Evolutionary conservation across 2,113 vertebrate species (phyloP).

Genomic region (Xerus inauris): DNA sequence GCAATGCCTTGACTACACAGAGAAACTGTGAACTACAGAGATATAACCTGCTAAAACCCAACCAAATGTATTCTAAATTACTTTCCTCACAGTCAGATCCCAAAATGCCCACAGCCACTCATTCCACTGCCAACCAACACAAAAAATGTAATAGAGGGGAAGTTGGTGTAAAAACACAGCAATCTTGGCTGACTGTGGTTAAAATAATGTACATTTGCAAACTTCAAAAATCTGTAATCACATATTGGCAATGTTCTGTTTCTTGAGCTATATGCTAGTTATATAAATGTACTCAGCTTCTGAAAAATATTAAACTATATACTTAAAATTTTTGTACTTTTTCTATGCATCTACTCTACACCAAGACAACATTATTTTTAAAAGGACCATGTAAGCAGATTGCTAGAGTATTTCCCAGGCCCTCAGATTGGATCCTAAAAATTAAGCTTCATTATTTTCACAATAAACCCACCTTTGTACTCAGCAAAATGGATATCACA

Average conservation of each 20-base stretch:
- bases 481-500: background rate
- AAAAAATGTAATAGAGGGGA: background rate
- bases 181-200: background rate
- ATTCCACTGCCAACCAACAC: background rate
- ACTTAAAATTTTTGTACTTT: background rate
- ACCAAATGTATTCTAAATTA: background rate
- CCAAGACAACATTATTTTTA: background rate
- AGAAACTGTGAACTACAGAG: background rate
- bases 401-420: background rate
- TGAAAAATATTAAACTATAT: conserved; percentile 1
- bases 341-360: background rate
- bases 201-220: background rate
- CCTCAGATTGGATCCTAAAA: background rate
- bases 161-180: background rate
- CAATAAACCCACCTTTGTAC: background rate
- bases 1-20: background rate
- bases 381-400: conserved; percentile 19
- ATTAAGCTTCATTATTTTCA: conserved; percentile 1
- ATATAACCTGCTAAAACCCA: background rate
- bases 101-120: background rate
- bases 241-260: background rate
- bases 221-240: conserved; percentile 13
- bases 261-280: background rate
- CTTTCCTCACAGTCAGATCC: background rate
- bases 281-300: background rate